Evolutionary conservation across 2,888 invertebrate species (phyloP).

Genomic region (Lypha dubia): DNA sequence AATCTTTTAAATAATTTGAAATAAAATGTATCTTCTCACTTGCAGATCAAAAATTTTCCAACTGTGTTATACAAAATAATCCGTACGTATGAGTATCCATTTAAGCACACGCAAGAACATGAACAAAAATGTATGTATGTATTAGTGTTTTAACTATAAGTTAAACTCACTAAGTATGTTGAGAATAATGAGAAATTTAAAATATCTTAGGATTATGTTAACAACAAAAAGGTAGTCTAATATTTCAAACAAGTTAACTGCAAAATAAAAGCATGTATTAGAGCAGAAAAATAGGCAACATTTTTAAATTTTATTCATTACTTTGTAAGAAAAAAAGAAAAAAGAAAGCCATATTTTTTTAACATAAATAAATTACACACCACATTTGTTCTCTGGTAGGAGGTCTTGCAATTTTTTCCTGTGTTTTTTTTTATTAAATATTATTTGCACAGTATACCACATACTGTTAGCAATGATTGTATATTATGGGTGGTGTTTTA

Average conservation of each 20-base stretch:
- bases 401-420: too few species aligned
- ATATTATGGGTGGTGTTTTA: too few species aligned
- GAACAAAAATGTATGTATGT: not conserved
- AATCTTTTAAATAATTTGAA: too few species aligned
- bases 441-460: too few species aligned
- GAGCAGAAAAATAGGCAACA: not conserved
- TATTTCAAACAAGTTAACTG: constrained; percentile 27
- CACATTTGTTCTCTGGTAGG: too few species aligned
- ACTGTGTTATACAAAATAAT: not conserved
- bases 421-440: too few species aligned
- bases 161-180: constrained; percentile 42
- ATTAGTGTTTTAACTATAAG: not conserved
- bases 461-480: too few species aligned
- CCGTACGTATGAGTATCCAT: not conserved
- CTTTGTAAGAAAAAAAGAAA: too few species aligned
- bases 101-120: not conserved
- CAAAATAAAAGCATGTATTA: not conserved
- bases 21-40: too few species aligned
- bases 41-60: not conserved
- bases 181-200: constrained; percentile 45
- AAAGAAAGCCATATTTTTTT: not conserved
- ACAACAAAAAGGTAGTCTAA: constrained; percentile 64
- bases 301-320: constrained; percentile 2
- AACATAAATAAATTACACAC: too few species aligned
- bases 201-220: constrained; percentile 51